phyloP scores from a whole-genome alignment of 1,140 invertebrate species.

The Zaprionus capensis region DNA sequence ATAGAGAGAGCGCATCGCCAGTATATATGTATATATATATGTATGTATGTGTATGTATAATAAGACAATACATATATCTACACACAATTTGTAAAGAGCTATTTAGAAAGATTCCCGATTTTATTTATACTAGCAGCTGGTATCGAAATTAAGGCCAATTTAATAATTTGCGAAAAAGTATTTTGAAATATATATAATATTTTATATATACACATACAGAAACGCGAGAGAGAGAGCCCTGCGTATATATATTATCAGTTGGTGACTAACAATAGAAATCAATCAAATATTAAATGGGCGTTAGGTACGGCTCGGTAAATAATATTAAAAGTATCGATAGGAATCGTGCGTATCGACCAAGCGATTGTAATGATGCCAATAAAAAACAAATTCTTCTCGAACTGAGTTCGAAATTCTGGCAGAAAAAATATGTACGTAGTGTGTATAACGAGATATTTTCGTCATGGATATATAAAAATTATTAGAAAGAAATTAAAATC shows the following conservation, averaged over 20 bases:
- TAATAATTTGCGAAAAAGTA: slow-evolving; percentile 8
- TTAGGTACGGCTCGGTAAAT: slow-evolving; percentile 13
- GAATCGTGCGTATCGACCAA: slow-evolving; percentile 91
- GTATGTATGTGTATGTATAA: background rate
- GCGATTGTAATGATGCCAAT: slow-evolving; percentile 91
- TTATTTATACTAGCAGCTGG: slow-evolving; percentile 13
- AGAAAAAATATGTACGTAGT: slow-evolving; percentile 28
- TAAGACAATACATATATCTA: slow-evolving; percentile 6
- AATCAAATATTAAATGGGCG: background rate
- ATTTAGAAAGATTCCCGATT: background rate
- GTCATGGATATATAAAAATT: background rate
- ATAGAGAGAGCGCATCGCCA: slow-evolving; percentile 12
- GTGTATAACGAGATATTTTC: background rate
- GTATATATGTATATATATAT: background rate
- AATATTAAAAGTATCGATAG: slow-evolving; percentile 76
- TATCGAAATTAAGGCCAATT: slow-evolving; percentile 21
- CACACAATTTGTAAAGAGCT: slow-evolving; percentile 10
- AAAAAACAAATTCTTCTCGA: slow-evolving; percentile 92
- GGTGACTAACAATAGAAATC: too few species aligned
- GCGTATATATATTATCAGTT: background rate
- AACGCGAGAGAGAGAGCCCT: background rate
- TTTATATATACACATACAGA: background rate
- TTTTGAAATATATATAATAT: background rate
- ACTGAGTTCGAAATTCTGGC: slow-evolving; percentile 86
- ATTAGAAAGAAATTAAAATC: background rate